phyloP scores from a whole-genome alignment of 2,888 invertebrate genomes.

The Chalcosyrphus nemorum region DNA sequence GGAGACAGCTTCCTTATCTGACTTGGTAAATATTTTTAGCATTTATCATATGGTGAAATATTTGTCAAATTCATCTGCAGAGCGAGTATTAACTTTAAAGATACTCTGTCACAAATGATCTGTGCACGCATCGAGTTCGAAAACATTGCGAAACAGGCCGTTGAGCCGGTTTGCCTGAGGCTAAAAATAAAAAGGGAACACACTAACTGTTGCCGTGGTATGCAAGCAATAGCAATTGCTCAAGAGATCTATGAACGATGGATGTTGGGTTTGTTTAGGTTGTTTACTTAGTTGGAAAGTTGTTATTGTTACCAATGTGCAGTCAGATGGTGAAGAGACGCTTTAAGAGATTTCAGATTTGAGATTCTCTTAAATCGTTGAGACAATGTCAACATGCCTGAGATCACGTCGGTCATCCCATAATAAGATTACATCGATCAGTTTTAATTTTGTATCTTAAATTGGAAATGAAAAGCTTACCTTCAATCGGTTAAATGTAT shows the following conservation, averaged over 20 bases:
- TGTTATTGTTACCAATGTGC: constrained; percentile 17
- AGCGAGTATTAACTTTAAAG: not conserved
- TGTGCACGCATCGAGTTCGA: constrained; percentile 35
- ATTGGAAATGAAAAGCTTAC: not conserved
- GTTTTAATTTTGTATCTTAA: not conserved
- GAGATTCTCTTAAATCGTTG: constrained; percentile 6
- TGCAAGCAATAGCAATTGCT: constrained; percentile 48
- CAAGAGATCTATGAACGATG: constrained; percentile 46
- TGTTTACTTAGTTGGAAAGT: constrained; percentile 61
- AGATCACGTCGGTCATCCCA: constrained; percentile 41
- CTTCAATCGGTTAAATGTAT: not conserved
- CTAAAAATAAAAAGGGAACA: constrained; percentile 55
- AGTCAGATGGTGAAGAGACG: not conserved
- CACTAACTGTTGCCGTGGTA: constrained; percentile 23
- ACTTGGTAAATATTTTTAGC: not conserved
- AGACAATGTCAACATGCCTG: constrained; percentile 18
- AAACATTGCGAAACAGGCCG: constrained; percentile 58
- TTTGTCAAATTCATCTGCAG: not conserved
- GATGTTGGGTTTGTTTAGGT: constrained; percentile 42
- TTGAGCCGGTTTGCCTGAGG: constrained; percentile 59
- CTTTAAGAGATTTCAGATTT: not conserved
- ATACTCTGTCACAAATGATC: not conserved
- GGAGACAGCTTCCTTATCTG: not conserved
- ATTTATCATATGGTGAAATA: not conserved
- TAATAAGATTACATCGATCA: not conserved